phyloP scores from a whole-genome alignment of 1,140 invertebrate genomes.

The Goniozus legneri region DNA sequence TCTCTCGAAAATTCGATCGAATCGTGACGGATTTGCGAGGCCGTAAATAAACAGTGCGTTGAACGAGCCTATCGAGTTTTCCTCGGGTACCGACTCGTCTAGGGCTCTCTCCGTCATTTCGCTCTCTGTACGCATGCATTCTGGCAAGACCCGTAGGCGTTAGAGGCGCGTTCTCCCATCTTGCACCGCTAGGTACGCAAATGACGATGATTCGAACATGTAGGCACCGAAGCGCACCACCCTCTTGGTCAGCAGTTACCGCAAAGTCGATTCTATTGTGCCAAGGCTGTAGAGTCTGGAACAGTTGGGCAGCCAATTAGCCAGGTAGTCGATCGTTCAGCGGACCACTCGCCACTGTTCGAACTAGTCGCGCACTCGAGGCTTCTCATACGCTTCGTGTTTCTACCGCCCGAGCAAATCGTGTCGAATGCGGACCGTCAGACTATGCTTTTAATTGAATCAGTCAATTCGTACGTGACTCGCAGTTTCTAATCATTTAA shows the following conservation, averaged over 20 bases:
- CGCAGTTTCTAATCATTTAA: conserved; percentile 49
- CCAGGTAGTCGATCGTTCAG: no score
- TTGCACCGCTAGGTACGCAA: conserved; percentile 27
- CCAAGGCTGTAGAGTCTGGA: no score
- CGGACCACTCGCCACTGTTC: conserved; percentile 16
- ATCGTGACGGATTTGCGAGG: no score
- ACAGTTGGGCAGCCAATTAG: no score
- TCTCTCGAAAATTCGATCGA: no score
- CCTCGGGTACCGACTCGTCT: no score
- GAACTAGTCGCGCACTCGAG: conserved; percentile 30
- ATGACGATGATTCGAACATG: conserved; percentile 30
- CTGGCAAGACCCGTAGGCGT: conserved; percentile 17
- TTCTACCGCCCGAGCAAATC: conserved; percentile 9
- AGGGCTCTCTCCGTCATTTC: no score
- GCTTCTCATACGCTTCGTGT: conserved; percentile 26
- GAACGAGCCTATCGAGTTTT: no score
- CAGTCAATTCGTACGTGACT: conserved; percentile 46
- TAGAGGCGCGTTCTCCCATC: conserved; percentile 24
- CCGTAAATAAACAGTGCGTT: no score
- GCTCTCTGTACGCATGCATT: conserved; percentile 31
- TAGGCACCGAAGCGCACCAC: conserved; percentile 29
- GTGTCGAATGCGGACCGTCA: conserved; percentile 12
- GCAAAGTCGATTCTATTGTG: conserved; percentile 38
- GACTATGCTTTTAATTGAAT: conserved; percentile 49
- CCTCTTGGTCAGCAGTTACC: conserved; percentile 40